Percentiles rank a stretch among this genome's conserved stretches.
phyloP scores from a whole-genome alignment of 2,113 vertebrate species.

The Sapajus apella region DNA sequence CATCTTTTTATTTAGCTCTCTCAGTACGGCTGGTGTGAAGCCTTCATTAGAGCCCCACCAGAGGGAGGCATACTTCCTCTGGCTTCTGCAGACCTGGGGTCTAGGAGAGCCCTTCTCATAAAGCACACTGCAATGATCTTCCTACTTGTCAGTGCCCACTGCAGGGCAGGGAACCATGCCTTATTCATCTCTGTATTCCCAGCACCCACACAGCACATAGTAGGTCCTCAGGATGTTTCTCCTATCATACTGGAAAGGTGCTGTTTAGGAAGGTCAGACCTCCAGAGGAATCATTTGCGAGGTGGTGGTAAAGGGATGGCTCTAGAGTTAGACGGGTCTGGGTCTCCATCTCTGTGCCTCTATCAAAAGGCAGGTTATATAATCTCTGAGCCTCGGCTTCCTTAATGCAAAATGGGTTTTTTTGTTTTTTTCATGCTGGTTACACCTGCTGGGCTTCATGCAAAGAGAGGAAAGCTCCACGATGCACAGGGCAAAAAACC shows the following conservation, averaged over 20 bases:
- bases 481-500: background rate
- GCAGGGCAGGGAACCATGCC: background rate
- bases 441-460: background rate
- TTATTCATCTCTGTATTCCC: no score
- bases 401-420: background rate
- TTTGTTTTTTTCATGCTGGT: background rate
- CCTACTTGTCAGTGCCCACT: background rate
- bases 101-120: background rate
- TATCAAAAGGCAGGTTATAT: background rate
- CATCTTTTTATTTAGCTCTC: background rate
- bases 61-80: no score
- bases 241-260: background rate
- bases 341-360: background rate
- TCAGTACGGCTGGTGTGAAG: background rate
- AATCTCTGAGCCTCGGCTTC: background rate
- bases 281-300: background rate
- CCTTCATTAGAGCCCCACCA: background rate
- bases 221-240: background rate
- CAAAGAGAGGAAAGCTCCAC: background rate
- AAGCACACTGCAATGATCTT: background rate
- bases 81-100: background rate
- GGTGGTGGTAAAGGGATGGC: background rate
- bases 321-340: background rate
- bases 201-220: background rate
- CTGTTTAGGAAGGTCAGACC: background rate